These are phyloP conservation scores for Mesorhabditis spiculigera DNA, from an alignment of 2,888 invertebrate genomes.

Conservation along the genomic window DNA sequence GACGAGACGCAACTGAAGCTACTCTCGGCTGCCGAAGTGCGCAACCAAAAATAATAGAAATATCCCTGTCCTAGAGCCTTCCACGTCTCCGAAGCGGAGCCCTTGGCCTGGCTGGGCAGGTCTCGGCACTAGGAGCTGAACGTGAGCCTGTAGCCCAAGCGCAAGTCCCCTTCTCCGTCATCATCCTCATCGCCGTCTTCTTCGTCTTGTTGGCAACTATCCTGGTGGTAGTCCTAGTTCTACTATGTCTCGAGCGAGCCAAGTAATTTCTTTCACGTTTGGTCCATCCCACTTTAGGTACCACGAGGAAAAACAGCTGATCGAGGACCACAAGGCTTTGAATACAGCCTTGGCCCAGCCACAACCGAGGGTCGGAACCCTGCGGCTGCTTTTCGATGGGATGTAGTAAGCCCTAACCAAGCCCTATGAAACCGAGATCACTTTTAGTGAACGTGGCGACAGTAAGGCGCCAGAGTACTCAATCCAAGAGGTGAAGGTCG, in stretches of 20 bases:
- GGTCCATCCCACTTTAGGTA: not conserved
- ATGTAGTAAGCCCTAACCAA: not conserved
- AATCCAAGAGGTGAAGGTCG: constrained; percentile 3
- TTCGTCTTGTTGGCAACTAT: not conserved
- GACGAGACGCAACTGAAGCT: no score
- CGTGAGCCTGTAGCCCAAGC: not conserved
- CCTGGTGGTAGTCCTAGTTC: not conserved
- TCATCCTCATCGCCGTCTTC: not conserved
- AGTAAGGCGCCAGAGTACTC: not conserved
- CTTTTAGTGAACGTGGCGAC: not conserved
- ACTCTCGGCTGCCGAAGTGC: no score
- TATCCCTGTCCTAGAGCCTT: no score
- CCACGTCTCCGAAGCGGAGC: no score
- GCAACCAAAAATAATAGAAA: no score
- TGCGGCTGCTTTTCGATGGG: not conserved
- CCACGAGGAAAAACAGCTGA: not conserved
- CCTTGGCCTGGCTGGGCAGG: no score
- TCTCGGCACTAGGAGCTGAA: no score
- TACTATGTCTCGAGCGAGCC: not conserved
- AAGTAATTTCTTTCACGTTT: not conserved
- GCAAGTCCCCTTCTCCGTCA: not conserved
- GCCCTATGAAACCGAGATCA: not conserved
- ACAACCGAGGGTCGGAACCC: not conserved
- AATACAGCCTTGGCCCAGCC: not conserved
- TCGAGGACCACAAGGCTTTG: not conserved